Evolutionary conservation across 2,113 vertebrate species (phyloP).

Genomic region (Python bivittatus): DNA sequence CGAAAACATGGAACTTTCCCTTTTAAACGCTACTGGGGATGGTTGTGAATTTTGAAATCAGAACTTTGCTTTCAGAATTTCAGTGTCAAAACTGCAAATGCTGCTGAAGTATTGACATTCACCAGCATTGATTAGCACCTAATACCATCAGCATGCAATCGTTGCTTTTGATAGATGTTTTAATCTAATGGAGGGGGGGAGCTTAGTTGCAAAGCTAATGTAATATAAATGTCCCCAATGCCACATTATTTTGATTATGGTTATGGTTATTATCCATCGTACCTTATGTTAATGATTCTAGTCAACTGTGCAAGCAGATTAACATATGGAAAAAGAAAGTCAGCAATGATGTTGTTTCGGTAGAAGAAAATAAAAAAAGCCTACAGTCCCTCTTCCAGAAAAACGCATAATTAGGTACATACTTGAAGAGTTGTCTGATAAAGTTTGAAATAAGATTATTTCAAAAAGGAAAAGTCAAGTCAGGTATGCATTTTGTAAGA

Average conservation of each 20-base stretch:
- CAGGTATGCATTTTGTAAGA: conserved; percentile 50
- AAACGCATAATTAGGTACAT: fast-evolving
- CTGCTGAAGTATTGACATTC: neutral
- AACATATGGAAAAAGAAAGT: neutral
- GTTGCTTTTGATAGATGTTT: neutral
- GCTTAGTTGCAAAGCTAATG: neutral
- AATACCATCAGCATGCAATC: neutral
- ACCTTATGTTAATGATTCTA: neutral
- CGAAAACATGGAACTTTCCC: neutral
- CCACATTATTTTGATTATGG: neutral
- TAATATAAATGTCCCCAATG: neutral
- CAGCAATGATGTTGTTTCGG: neutral
- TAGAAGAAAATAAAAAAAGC: neutral
- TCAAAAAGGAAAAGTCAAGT: conserved; percentile 27
- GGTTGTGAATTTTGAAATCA: neutral
- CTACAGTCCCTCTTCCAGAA: neutral
- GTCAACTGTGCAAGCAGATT: neutral
- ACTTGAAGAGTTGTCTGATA: conserved; percentile 16
- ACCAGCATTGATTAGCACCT: neutral
- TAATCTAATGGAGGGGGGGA: neutral
- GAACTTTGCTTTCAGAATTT: neutral
- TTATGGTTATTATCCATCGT: neutral
- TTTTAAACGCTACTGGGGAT: neutral
- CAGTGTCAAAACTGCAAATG: neutral
- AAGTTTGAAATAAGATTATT: conserved; percentile 40